These are phyloP conservation scores for Lanius ludovicianus DNA, from an alignment of 2,113 vertebrate species.

Conservation along the genomic window DNA sequence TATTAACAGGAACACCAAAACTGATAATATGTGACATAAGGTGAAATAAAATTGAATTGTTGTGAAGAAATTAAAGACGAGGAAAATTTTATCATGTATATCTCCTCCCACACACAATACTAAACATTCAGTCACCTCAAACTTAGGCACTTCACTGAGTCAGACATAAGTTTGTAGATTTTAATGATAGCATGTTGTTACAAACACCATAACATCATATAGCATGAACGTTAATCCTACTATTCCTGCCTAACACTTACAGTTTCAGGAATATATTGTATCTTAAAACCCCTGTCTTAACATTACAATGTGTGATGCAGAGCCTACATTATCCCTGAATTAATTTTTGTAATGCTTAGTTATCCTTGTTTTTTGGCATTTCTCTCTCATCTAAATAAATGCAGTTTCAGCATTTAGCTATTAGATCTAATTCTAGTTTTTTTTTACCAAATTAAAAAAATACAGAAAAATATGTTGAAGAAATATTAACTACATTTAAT, in stretches of 20 bases:
- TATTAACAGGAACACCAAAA: neutral
- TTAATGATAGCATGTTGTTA: neutral
- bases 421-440: neutral
- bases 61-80: neutral
- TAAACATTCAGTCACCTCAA: neutral
- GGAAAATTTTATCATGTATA: neutral
- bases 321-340: neutral
- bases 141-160: neutral
- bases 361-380: neutral
- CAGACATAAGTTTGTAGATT: neutral
- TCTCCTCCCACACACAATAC: neutral
- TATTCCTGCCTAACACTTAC: neutral
- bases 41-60: neutral
- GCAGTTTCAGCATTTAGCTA: neutral
- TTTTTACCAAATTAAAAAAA: neutral
- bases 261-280: neutral
- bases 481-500: neutral
- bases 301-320: neutral
- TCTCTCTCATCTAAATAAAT: neutral
- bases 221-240: neutral
- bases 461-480: neutral
- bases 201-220: neutral
- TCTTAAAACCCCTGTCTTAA: neutral
- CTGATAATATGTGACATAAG: neutral
- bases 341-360: neutral